Evolutionary conservation across 2,797 vertebrate species (phyloP).

Genomic region (Enteromius mattozi): DNA sequence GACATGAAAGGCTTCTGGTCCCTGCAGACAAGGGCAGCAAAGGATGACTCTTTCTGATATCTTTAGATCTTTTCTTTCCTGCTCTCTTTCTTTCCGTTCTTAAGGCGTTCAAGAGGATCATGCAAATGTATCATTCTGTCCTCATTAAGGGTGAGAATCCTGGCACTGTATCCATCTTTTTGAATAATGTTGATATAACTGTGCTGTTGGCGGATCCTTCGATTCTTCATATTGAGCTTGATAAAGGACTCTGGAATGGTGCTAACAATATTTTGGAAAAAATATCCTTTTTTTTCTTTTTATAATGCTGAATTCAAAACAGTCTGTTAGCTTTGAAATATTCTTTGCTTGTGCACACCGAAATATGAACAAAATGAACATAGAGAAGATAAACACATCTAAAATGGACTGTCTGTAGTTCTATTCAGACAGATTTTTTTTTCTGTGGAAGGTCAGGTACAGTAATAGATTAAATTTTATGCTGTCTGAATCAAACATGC

Average conservation of each 20-base stretch:
- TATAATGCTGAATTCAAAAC: neutral
- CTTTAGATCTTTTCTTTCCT: conserved; percentile 37
- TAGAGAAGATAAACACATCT: neutral
- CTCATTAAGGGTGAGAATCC: conserved; percentile 50
- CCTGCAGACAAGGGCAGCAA: conserved; percentile 48
- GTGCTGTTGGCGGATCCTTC: conserved; percentile 15
- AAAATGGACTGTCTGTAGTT: neutral
- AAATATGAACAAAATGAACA: neutral
- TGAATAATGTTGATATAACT: conserved; percentile 39
- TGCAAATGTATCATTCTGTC: conserved; percentile 56
- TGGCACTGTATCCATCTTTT: conserved; percentile 14
- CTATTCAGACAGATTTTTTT: neutral
- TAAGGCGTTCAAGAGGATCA: conserved; percentile 47
- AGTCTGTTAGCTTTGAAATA: neutral
- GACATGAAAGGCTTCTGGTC: conserved; percentile 55
- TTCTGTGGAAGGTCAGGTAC: neutral
- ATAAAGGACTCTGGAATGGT: conserved; percentile 11
- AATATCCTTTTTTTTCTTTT: neutral
- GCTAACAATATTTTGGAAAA: neutral
- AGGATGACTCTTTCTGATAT: conserved; percentile 44
- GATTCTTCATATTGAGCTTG: conserved; percentile 2
- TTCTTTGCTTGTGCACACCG: neutral
- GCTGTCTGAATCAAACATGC: neutral
- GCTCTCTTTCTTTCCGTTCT: conserved; percentile 26
- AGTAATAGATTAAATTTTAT: neutral